These are phyloP conservation scores for Corythornis vintsioides DNA, from an alignment of 2,113 vertebrate species.

Conservation along the genomic window DNA sequence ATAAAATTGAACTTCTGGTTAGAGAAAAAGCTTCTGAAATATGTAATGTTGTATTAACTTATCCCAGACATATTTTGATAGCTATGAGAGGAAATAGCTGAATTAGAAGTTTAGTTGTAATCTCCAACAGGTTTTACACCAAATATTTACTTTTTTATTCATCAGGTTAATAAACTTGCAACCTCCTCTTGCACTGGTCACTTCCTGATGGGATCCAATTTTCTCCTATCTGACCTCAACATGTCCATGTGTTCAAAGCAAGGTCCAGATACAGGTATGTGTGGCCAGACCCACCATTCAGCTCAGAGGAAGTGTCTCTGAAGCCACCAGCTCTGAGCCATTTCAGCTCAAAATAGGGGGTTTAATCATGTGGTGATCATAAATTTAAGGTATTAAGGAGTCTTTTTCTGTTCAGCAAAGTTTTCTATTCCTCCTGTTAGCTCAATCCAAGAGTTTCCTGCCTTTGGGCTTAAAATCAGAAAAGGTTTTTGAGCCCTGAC, in stretches of 20 bases:
- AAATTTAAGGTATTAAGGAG: background rate
- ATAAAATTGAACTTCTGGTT: slow-evolving; percentile 39
- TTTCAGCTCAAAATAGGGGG: background rate
- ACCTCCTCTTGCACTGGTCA: slow-evolving; percentile 4
- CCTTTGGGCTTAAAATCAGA: background rate
- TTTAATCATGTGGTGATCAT: background rate
- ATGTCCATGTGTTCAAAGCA: background rate
- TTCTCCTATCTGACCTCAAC: slow-evolving; percentile 29
- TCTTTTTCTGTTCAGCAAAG: background rate
- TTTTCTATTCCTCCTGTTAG: background rate
- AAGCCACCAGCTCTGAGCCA: background rate
- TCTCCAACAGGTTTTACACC: slow-evolving; percentile 54
- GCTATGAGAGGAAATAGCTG: slow-evolving; percentile 54
- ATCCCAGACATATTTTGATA: slow-evolving; percentile 51
- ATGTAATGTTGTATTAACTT: slow-evolving; percentile 45
- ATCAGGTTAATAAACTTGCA: slow-evolving; percentile 56
- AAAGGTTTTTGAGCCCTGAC: background rate
- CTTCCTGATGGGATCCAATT: slow-evolving; percentile 54
- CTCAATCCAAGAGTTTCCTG: background rate
- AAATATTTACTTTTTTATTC: slow-evolving; percentile 68
- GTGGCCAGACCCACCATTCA: background rate
- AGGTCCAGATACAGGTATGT: background rate
- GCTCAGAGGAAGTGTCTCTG: background rate
- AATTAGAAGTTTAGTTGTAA: slow-evolving; percentile 62
- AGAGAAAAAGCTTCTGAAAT: slow-evolving; percentile 42